Evolutionary conservation across 2,888 invertebrate species (phyloP), one percentile per base, ranked within the genome.

Genomic region (Ectropis crepuscularia): DNA sequence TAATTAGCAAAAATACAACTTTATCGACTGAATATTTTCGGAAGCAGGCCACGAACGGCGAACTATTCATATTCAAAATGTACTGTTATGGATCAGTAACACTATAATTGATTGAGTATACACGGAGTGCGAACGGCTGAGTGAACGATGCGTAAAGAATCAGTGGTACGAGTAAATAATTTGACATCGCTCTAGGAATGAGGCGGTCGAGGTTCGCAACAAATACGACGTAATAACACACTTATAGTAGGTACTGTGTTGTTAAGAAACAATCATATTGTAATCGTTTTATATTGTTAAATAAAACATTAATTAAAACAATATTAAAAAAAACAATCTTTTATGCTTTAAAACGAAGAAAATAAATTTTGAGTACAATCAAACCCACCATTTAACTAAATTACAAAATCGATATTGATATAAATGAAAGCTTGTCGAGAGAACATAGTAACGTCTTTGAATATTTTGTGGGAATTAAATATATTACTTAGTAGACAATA

Each of bases 131-230:
- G 11, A 51, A 53, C 48, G 41, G 42, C 39, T 46, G 5, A 50
- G 66, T 53, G 50, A 58, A 68, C 61, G 72, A 55, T 54, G 53
- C 88, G 83, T 85, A 87, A 87, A 86, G 73, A 77, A 72, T 75
- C 77, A 72, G 65, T 77, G 79, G 79, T n/a, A n/a, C n/a, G n/a
- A n/a, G n/a, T 83, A 83, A 87, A 83, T 88, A 86, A 84, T 87
- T 84, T 86, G 90, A 87, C 90, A 88, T 87, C 84, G 85, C 78
- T 80, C 77, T 70, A 76, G 86, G 91, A 90, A 91, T 91, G 90
- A 75, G 85, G 84, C 81, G 78, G 16, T 83, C 88, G 83, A 85
- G 83, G 84, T 76, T 83, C 77, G 78, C 72, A 77, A 77, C 80
- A 74, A 79, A 80, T 79, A 75, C 77, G 78, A 74, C 80, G 81